Conservation (phyloP, 2,888 invertebrate species). For the Drosophila heteroneura region DNA sequence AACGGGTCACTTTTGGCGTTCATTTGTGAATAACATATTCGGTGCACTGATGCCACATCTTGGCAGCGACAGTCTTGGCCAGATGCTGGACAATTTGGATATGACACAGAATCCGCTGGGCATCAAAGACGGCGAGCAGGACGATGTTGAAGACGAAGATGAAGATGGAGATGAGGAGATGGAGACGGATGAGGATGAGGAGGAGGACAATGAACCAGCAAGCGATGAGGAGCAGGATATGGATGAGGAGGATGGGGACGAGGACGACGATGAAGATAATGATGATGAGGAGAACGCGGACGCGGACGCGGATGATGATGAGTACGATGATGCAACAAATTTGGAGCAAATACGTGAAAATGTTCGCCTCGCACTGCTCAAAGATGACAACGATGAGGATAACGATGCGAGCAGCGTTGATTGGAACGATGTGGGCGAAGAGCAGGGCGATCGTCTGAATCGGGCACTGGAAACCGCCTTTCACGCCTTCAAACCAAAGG, state of each 20-base stretch:
- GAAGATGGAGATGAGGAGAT: not conserved
- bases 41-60: constrained; percentile 41
- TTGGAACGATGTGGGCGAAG: constrained; percentile 71
- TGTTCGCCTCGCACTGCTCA: constrained; percentile 57
- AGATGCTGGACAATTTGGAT: constrained; percentile 50
- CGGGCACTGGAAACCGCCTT: constrained; percentile 62
- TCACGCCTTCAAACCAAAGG: constrained; percentile 30
- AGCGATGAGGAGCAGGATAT: not conserved
- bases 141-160: not conserved
- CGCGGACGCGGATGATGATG: constrained; percentile 4
- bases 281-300: constrained; percentile 16
- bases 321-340: constrained; percentile 11
- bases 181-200: constrained; percentile 23
- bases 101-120: constrained; percentile 56
- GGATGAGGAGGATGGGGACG: not conserved
- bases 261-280: not conserved
- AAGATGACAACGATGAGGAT: constrained; percentile 16
- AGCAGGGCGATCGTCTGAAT: constrained; percentile 62
- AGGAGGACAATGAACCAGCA: not conserved
- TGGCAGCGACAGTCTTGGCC: constrained; percentile 40
- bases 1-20: constrained; percentile 53
- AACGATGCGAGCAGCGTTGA: constrained; percentile 63
- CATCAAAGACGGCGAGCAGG: constrained; percentile 1
- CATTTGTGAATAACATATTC: constrained; percentile 41
- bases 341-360: constrained; percentile 59